A percentile compares a stretch with the other conserved stretches of the same genome.
Evolutionary conservation across 2,797 vertebrate species (phyloP).

Genomic region (Cygnus olor): DNA sequence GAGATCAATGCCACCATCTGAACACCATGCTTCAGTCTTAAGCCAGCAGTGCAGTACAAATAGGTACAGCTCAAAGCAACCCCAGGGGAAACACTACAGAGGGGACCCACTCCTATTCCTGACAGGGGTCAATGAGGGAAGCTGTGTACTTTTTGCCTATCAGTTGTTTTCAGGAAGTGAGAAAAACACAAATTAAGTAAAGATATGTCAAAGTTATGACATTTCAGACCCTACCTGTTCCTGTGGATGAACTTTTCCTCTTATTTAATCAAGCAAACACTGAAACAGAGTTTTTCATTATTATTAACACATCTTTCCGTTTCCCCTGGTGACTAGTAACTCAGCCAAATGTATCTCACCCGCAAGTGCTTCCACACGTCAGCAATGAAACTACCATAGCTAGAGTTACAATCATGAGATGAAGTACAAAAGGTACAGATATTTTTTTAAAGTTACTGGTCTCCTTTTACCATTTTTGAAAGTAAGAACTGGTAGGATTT

Average conservation of each 20-base stretch:
- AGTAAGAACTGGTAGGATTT: not conserved
- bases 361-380: not conserved
- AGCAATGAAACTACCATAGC: not conserved
- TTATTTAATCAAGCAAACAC: not conserved
- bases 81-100: not conserved
- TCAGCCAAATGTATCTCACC: not conserved
- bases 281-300: not conserved
- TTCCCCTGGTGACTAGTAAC: not conserved
- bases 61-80: not conserved
- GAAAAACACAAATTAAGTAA: not conserved
- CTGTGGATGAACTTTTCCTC: not conserved
- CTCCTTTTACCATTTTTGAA: not conserved
- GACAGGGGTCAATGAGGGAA: not conserved
- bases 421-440: not conserved
- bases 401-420: not conserved
- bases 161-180: not conserved
- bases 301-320: not conserved
- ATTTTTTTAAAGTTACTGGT: not conserved
- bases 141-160: not conserved
- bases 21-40: not conserved
- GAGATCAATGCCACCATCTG: not conserved
- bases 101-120: not conserved
- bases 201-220: not conserved
- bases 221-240: not conserved
- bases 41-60: not conserved